Evolutionary conservation across 2,797 vertebrate genomes (phyloP).

Genomic region (Squalus acanthias): DNA sequence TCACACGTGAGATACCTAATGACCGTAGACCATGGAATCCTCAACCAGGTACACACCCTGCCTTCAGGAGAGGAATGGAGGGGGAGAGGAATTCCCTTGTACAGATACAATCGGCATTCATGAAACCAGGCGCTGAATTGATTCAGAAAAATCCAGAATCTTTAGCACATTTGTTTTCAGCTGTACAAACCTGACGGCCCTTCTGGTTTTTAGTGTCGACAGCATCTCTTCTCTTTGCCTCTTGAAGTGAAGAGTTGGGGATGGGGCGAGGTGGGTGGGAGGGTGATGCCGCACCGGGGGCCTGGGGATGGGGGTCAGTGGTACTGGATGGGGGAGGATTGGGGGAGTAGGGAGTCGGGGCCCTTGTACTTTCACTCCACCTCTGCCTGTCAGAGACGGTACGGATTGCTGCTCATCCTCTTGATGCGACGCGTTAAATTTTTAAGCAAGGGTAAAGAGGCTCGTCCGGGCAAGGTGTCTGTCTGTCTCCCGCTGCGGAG

Average conservation of each 20-base stretch:
- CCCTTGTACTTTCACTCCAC: background rate
- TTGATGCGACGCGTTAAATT: background rate
- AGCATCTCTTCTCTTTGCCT: background rate
- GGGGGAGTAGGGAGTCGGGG: too few relatives aligned
- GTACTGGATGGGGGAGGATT: too few relatives aligned
- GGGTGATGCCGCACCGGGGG: background rate
- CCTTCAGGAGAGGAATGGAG: background rate
- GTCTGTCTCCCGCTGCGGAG: background rate
- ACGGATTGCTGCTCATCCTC: background rate
- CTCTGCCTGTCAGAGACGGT: background rate
- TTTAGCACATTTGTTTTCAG: too few relatives aligned
- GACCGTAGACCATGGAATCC: background rate
- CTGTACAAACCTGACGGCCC: background rate
- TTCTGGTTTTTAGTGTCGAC: background rate
- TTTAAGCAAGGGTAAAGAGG: background rate
- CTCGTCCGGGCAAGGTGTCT: background rate
- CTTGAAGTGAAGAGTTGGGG: background rate
- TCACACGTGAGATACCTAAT: background rate
- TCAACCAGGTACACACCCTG: background rate
- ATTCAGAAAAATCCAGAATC: background rate
- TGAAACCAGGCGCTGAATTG: background rate
- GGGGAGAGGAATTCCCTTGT: background rate
- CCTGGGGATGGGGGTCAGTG: too few relatives aligned
- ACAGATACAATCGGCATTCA: background rate
- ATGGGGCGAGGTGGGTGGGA: background rate